These are phyloP conservation scores for Lepetodrilus schrolli DNA, from an alignment of 2,888 invertebrate species.

Conservation along the genomic window DNA sequence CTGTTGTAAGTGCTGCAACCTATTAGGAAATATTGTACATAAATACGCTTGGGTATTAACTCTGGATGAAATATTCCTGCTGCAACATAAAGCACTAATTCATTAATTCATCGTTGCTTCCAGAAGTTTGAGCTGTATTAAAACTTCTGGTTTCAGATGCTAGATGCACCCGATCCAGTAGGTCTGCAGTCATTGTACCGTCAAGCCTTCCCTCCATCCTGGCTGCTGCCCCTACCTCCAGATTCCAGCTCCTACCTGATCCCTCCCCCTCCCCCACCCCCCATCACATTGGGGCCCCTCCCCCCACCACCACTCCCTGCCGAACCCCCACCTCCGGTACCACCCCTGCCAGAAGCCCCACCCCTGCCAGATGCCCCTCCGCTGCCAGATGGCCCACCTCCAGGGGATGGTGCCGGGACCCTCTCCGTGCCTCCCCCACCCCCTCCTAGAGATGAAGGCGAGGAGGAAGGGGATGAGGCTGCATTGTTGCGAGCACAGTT, in stretches of 20 bases:
- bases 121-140: too few relatives aligned
- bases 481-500: conserved; percentile 58
- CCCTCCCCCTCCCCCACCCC: conserved; percentile 50
- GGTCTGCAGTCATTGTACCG: background rate
- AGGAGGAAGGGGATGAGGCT: conserved; percentile 50
- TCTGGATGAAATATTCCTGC: too few relatives aligned
- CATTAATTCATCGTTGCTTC: too few relatives aligned
- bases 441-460: background rate
- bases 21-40: background rate
- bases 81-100: too few relatives aligned
- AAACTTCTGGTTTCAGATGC: background rate
- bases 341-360: conserved; percentile 33
- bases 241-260: conserved; percentile 49
- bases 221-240: background rate
- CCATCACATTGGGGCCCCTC: conserved; percentile 43
- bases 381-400: conserved; percentile 16
- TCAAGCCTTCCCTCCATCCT: background rate
- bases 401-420: background rate
- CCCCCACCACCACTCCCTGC: conserved; percentile 47
- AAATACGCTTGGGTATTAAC: too few relatives aligned
- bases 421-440: conserved; percentile 25
- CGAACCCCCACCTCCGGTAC: conserved; percentile 22
- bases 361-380: conserved; percentile 15
- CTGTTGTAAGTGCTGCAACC: conserved; percentile 29
- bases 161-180: background rate